Evolutionary conservation across 2,888 invertebrate species (phyloP).

Genomic region (Choristoneura rosaceana): DNA sequence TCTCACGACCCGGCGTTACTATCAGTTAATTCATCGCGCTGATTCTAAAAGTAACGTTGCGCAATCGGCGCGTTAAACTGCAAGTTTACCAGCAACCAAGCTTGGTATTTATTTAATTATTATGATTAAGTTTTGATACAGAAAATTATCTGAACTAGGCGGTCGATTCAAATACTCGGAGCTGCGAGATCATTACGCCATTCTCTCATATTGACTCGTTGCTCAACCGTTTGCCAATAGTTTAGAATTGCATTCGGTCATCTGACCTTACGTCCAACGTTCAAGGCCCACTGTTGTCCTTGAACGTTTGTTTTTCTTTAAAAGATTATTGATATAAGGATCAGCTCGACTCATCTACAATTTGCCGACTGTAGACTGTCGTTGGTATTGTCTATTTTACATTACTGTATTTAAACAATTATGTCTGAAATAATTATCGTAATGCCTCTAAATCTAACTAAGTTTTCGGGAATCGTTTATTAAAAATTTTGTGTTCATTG

Average conservation of each 20-base stretch:
- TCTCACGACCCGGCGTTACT: not conserved
- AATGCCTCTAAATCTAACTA: too few species aligned
- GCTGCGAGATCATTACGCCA: conserved; percentile 29
- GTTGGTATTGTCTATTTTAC: not conserved
- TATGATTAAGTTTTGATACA: conserved; percentile 1
- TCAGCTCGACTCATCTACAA: not conserved
- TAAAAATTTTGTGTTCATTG: too few species aligned
- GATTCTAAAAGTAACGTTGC: conserved; percentile 8
- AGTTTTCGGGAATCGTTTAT: too few species aligned
- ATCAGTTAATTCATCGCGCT: not conserved
- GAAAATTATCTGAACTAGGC: conserved; percentile 10
- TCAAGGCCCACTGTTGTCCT: conserved; percentile 66
- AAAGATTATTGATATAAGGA: not conserved
- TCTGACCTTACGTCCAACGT: conserved; percentile 65
- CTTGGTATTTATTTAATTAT: not conserved
- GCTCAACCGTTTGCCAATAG: conserved; percentile 60
- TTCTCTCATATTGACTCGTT: conserved; percentile 46
- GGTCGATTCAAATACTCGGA: not conserved
- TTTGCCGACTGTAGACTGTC: not conserved
- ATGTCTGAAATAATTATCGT: too few species aligned
- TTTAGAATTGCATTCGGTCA: conserved; percentile 65
- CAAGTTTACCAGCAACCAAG: conserved; percentile 9
- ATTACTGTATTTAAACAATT: too few species aligned
- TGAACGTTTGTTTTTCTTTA: conserved; percentile 54
- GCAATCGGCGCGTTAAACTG: not conserved